Conservation (phyloP, 2,888 invertebrate genomes). For the Pyrrhosoma nymphula region DNA sequence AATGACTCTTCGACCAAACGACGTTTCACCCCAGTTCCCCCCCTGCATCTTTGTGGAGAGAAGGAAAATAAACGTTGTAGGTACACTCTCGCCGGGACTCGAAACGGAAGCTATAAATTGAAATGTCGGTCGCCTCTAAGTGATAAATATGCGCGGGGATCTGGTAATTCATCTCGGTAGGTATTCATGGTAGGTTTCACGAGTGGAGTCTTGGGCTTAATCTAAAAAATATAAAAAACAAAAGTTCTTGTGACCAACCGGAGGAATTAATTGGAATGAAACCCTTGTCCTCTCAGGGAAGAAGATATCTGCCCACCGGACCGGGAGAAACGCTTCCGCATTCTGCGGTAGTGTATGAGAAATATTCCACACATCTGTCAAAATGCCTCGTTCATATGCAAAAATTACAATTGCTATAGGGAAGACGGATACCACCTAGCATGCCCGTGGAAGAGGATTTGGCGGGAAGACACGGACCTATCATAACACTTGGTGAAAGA, state of each 20-base stretch:
- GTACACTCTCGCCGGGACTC: neutral
- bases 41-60: neutral
- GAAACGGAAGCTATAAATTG: neutral
- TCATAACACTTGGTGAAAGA: too few species aligned
- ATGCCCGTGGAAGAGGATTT: too few species aligned
- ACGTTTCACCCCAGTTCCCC: neutral
- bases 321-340: too few species aligned
- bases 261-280: neutral
- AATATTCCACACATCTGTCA: too few species aligned
- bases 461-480: too few species aligned
- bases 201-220: neutral
- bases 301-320: too few species aligned
- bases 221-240: neutral
- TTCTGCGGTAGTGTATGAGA: too few species aligned
- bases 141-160: neutral
- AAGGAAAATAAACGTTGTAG: neutral
- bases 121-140: neutral
- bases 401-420: too few species aligned
- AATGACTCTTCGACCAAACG: neutral
- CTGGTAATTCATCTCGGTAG: neutral
- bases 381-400: too few species aligned
- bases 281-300: too few species aligned
- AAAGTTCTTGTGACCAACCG: neutral
- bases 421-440: too few species aligned
- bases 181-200: neutral